Evolutionary conservation across 1,140 invertebrate genomes (phyloP).

Genomic region (Pseudomyrmex dendroicus): DNA sequence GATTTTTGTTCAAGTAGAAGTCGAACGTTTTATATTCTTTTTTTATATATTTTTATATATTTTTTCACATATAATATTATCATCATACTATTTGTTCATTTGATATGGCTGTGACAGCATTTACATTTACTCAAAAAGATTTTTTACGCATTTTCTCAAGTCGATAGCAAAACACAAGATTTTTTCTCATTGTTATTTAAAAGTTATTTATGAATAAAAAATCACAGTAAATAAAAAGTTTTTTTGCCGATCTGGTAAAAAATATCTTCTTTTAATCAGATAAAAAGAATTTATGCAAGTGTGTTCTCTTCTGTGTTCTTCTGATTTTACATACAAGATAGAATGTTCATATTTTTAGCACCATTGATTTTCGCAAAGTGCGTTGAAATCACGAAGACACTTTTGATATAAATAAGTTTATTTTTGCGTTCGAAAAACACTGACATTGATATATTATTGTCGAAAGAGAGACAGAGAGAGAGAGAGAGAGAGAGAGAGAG

Average conservation of each 20-base stretch:
- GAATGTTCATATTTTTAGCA: background rate
- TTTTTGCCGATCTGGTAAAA: conserved; percentile 7
- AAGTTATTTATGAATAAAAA: conserved; percentile 23
- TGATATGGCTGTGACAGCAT: background rate
- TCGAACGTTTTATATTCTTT: no score
- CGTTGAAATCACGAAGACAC: background rate
- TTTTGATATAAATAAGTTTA: background rate
- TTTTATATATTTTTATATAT: no score
- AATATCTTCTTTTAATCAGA: conserved; percentile 37
- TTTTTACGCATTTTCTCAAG: conserved; percentile 1
- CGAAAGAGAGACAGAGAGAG: no score
- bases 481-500: no score
- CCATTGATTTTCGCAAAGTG: conserved; percentile 8
- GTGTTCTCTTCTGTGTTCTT: background rate
- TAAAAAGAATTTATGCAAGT: conserved; percentile 40
- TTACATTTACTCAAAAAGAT: conserved; percentile 1
- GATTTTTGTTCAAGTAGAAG: no score
- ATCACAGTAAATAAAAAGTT: conserved; percentile 22
- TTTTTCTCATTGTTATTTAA: conserved; percentile 46
- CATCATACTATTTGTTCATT: no score
- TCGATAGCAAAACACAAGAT: background rate
- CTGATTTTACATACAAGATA: background rate
- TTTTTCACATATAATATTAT: no score
- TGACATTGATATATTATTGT: background rate
- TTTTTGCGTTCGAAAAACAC: conserved; percentile 15